Percentiles rank a stretch among this genome's conserved stretches.
These are phyloP conservation scores for Bombus impatiens DNA, from an alignment of 1,140 invertebrate genomes.

Conservation along the genomic window DNA sequence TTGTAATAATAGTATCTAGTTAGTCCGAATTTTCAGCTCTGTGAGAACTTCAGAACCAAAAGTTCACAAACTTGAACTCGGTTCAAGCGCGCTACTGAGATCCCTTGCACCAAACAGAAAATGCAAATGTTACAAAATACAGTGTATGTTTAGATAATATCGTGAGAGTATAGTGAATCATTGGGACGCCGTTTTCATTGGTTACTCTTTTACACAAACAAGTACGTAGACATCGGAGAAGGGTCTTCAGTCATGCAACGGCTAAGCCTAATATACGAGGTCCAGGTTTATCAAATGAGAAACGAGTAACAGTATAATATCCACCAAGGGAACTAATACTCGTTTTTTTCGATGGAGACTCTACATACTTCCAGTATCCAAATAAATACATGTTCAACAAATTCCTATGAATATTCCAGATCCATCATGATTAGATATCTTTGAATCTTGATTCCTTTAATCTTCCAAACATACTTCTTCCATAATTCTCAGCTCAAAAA, in stretches of 20 bases:
- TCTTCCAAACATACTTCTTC: background rate
- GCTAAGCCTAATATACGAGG: conserved; percentile 7
- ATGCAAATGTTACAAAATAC: background rate
- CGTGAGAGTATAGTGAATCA: background rate
- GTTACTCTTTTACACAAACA: conserved; percentile 53
- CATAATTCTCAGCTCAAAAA: background rate
- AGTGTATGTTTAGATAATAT: background rate
- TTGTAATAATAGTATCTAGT: background rate
- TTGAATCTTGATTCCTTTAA: background rate
- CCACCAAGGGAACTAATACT: background rate
- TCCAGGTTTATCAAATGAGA: background rate
- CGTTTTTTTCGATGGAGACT: background rate
- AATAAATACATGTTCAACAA: background rate
- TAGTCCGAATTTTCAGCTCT: background rate
- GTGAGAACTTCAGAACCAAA: background rate
- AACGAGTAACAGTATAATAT: background rate
- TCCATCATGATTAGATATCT: background rate
- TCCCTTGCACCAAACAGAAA: conserved; percentile 36
- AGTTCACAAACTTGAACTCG: conserved; percentile 1
- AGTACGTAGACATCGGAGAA: conserved; percentile 64
- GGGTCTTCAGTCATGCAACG: conserved; percentile 44
- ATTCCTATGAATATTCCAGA: background rate
- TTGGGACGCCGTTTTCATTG: conserved; percentile 4
- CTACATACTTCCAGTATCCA: conserved; percentile 8
- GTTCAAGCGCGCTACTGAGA: conserved; percentile 22